Percentiles rank a stretch among this genome's conserved stretches.
Conservation (phyloP, 2,113 vertebrate species). For the Emydura subglobosa region DNA sequence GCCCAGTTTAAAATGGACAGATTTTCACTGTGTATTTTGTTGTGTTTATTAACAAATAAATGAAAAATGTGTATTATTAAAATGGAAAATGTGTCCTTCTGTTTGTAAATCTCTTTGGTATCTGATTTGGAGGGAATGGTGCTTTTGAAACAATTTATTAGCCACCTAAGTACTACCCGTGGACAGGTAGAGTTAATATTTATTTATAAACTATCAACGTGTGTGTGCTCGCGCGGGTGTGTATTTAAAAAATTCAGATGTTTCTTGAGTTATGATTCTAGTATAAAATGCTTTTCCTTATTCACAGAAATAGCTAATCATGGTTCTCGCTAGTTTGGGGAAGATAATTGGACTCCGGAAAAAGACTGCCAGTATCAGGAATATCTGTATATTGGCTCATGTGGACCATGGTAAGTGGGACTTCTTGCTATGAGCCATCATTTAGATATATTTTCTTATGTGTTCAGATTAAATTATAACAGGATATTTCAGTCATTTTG, state of each 20-base stretch:
- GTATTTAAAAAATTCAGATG: background rate
- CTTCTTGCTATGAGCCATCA: rapidly evolving
- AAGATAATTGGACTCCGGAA: constrained; percentile 88
- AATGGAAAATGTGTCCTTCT: background rate
- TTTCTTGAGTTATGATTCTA: background rate
- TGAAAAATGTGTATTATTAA: background rate
- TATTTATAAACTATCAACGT: background rate
- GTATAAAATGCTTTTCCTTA: background rate
- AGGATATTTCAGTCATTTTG: rapidly evolving
- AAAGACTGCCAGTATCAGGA: constrained; percentile 88
- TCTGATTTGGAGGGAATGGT: background rate
- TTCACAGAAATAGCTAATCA: constrained; percentile 47
- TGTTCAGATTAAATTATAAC: rapidly evolving
- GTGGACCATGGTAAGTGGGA: constrained; percentile 92
- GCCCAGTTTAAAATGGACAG: background rate
- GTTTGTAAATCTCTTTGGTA: background rate
- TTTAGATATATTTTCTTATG: rapidly evolving
- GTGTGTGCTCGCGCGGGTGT: background rate
- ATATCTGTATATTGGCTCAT: constrained; percentile 95
- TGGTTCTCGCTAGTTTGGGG: constrained; percentile 84
- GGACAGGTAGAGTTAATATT: background rate
- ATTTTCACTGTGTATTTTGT: background rate
- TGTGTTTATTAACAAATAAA: too few species aligned
- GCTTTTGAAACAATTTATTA: background rate
- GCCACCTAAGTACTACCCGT: background rate